Evolutionary conservation across 2,797 vertebrate genomes (phyloP).

Genomic region (Craterocephalus amniculus): DNA sequence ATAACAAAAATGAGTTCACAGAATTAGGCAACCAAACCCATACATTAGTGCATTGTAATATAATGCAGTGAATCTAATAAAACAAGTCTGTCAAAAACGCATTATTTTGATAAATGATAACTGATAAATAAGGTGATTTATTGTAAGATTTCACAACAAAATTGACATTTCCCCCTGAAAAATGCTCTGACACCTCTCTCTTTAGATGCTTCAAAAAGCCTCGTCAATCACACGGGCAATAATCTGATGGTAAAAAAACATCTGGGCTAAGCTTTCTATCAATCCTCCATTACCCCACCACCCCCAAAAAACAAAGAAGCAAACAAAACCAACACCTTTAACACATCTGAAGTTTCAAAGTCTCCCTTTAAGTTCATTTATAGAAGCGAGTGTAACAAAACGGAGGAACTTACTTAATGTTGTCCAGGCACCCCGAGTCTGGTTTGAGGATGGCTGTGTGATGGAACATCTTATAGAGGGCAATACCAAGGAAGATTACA

Average conservation of each 20-base stretch:
- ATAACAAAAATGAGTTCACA: background rate
- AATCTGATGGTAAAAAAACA: background rate
- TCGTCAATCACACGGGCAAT: background rate
- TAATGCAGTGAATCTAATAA: background rate
- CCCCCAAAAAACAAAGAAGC: no score
- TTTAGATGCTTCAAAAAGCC: background rate
- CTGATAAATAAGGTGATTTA: no score
- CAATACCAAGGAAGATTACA: slow-evolving; percentile 98
- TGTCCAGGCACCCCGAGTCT: slow-evolving; percentile 98
- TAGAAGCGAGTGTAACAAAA: slow-evolving; percentile 12
- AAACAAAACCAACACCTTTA: background rate
- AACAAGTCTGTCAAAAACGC: background rate
- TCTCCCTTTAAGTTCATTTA: slow-evolving; percentile 18
- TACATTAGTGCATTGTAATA: background rate
- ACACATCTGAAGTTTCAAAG: slow-evolving; percentile 7
- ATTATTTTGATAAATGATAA: no score
- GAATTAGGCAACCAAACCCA: background rate
- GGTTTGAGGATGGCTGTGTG: slow-evolving; percentile 99
- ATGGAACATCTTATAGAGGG: slow-evolving; percentile 99
- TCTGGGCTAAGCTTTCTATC: background rate
- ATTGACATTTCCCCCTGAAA: background rate
- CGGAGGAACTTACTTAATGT: slow-evolving; percentile 94
- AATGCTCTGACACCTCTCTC: background rate
- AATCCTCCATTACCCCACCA: background rate
- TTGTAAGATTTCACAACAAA: background rate